These are phyloP conservation scores for Cygnus atratus DNA, from an alignment of 2,113 vertebrate genomes.

Conservation along the genomic window DNA sequence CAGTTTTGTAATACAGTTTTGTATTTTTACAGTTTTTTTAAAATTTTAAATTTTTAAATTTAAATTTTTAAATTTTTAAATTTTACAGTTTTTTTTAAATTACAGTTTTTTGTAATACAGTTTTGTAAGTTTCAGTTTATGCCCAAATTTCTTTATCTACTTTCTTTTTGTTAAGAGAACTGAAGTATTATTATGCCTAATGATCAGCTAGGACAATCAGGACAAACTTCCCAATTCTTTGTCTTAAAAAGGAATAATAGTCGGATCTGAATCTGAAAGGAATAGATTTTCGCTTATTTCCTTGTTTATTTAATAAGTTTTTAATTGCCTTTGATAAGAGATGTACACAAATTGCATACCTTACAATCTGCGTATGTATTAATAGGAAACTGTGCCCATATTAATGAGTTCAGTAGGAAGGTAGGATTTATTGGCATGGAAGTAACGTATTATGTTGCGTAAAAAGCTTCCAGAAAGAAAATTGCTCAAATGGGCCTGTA, in stretches of 20 bases:
- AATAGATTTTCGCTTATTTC: not conserved
- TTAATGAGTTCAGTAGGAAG: not conserved
- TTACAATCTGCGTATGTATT: not conserved
- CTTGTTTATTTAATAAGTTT: not conserved
- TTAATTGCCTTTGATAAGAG: not conserved
- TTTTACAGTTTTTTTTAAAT: too few relatives aligned
- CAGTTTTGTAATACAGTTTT: too few relatives aligned
- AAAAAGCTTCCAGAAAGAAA: slow-evolving; percentile 10
- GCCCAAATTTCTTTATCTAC: not conserved
- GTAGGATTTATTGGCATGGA: not conserved
- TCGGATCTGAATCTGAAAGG: not conserved
- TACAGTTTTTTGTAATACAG: too few relatives aligned
- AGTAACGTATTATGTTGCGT: slow-evolving; percentile 13
- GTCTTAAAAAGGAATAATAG: not conserved
- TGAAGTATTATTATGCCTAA: not conserved
- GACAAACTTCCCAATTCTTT: not conserved
- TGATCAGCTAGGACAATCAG: not conserved
- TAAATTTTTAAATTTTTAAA: too few relatives aligned
- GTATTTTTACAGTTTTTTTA: too few relatives aligned
- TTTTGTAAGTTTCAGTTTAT: not conserved
- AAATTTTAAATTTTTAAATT: too few relatives aligned
- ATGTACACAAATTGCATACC: not conserved
- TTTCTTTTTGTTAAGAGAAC: not conserved
- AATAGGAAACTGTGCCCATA: not conserved
- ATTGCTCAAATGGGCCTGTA: not conserved